Base-by-base conservation (phyloP, 2,888 invertebrate species). In the Spilarctia lutea region DNA sequence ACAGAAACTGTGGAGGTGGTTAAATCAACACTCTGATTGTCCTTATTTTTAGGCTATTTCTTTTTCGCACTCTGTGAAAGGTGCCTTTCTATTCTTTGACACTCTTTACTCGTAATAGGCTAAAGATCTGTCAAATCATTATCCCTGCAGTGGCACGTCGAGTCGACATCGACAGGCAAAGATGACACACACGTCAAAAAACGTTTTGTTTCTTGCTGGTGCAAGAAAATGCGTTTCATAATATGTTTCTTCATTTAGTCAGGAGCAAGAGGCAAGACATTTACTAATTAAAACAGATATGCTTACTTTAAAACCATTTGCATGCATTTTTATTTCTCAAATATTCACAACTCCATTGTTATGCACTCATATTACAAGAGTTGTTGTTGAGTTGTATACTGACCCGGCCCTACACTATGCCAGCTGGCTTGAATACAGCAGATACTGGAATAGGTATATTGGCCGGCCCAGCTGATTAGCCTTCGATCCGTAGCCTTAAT, bases 41-140 rank as follows among this genome's bases (percentile, higher is more conserved):
- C 63, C 63, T 63, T 63, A 63, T 30, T 63, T 63, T 63, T 30
- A 63, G 6, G 68, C 68, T 68, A 33, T 68, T 68, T 68, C 68
- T 45, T 45, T 45, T 68, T 20, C 18, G 10, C 68, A 68, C 68
- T 20, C 30, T 13, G 45, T 30, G 48, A 27, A 10, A 30, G 68
- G 30, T 33, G 13, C 24, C 68, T 68, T 30, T 48, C 45, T 68
- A 48, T 68, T 45, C 45, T 68, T 48, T 68, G 45, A 30, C 45
- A 68, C 68, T 68, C 68, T 68, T 68, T 63, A 27, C 68, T 68
- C 18, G 2, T 20, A 24, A 3, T 68, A 68, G 8, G 68, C 68
- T 68, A 68, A 68, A 68, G 45, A 68, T 30, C 27, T 68, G 27
- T n/a, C 68, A 45, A 27, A 45, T 45, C 68, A 45, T 30, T 11